These are phyloP conservation scores for Peromyscus nudipes DNA, from an alignment of 2,797 vertebrate species.

Conservation along the genomic window DNA sequence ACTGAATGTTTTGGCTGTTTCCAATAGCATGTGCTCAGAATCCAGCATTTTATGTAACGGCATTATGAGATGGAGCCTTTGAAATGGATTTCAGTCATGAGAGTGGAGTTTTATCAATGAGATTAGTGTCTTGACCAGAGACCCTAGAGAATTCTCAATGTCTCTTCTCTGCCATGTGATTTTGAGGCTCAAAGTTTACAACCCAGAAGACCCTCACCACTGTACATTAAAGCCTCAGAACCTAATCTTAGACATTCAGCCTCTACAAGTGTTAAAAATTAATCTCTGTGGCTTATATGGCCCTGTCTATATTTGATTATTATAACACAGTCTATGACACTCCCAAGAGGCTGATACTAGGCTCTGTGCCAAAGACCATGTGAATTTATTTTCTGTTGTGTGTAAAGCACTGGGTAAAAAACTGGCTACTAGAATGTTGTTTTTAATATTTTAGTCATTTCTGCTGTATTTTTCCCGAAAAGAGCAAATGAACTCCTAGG, in stretches of 20 bases:
- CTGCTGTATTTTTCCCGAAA: background rate
- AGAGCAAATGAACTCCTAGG: background rate
- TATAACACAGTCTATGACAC: background rate
- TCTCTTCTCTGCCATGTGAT: background rate
- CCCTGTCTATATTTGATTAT: background rate
- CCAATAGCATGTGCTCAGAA: background rate
- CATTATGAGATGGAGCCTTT: background rate
- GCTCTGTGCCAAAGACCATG: background rate
- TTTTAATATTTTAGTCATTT: conserved; percentile 2
- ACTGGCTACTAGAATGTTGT: background rate
- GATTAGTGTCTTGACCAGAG: background rate
- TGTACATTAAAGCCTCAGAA: background rate
- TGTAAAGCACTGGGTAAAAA: background rate
- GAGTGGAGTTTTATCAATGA: background rate
- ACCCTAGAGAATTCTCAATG: background rate
- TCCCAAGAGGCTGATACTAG: background rate
- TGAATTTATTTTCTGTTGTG: background rate
- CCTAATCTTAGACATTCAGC: background rate
- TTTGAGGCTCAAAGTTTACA: background rate
- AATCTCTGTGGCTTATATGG: background rate
- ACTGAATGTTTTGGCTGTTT: background rate
- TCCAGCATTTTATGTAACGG: background rate
- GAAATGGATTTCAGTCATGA: background rate
- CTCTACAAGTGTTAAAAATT: background rate
- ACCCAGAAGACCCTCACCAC: background rate